Percentiles rank a stretch among this genome's conserved stretches.
Evolutionary conservation across 2,888 invertebrate species (phyloP).

Genomic region (Volucella bombylans): DNA sequence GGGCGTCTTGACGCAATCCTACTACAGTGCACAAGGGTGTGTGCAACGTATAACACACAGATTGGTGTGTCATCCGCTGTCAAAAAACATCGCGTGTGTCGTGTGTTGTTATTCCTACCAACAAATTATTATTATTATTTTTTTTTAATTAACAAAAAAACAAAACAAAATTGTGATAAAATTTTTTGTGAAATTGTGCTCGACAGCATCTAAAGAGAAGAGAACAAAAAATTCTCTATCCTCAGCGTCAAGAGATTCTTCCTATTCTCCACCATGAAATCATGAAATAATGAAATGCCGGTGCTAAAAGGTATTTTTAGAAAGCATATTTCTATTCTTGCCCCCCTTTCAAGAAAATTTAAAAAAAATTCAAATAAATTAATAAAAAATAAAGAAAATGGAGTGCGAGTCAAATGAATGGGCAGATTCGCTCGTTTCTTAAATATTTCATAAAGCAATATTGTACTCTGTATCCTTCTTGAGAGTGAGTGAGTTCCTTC

Average conservation of each 20-base stretch:
- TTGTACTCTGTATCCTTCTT: conserved; percentile 18
- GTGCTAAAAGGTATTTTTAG: conserved; percentile 73
- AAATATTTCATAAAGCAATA: conserved; percentile 48
- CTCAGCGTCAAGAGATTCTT: conserved; percentile 43
- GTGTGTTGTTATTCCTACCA: conserved; percentile 38
- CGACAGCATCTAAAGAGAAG: background rate
- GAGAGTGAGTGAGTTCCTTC: conserved; percentile 33
- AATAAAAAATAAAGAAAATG: conserved; percentile 18
- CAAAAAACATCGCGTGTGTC: conserved; percentile 65
- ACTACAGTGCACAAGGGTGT: conserved; percentile 72
- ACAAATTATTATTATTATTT: conserved; percentile 6
- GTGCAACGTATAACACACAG: conserved; percentile 69
- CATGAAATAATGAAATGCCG: conserved; percentile 50
- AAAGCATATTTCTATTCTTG: conserved; percentile 67
- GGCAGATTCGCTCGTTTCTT: conserved; percentile 34
- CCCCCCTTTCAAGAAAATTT: conserved; percentile 32
- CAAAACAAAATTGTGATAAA: too few relatives aligned
- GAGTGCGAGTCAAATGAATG: conserved; percentile 23
- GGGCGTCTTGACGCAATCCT: conserved; percentile 56
- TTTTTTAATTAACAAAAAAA: too few relatives aligned
- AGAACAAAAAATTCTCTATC: conserved; percentile 39
- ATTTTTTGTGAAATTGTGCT: background rate
- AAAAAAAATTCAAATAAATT: conserved; percentile 4
- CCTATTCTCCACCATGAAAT: conserved; percentile 18
- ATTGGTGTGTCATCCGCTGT: conserved; percentile 66